Evolutionary conservation across 2,113 vertebrate genomes (phyloP), one percentile per base, ranked within the genome.

Genomic region (Ctenomys sociabilis): DNA sequence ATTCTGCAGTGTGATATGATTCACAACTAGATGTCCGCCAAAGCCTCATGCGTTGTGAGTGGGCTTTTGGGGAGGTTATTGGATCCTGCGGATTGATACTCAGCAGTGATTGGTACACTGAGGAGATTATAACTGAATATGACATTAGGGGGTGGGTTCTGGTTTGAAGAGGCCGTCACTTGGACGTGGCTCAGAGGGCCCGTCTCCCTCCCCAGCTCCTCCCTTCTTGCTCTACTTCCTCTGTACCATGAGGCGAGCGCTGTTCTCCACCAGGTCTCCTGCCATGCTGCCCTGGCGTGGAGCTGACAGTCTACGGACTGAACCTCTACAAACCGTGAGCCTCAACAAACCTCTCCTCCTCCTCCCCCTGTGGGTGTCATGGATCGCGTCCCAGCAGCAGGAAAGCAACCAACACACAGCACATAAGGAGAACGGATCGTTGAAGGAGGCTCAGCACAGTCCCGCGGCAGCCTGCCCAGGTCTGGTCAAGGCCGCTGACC

Each of bases 401-500:
- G 40, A 77, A 75, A 40, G 37, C 12, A 21, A 75, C 24, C 4
- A 13, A 26, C 37, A 5, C 40, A 26, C 73, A 37, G 78, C 5
- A 0, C 7, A 37, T 0, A 19, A 40, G 37, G 43, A 72, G 43
- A 22, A 3, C 10, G 0, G 10, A 24, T 3, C 17, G 63, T 52
- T 57, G 37, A 85, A 88, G n/a, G n/a, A 52, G 63, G 3, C 30
- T 61, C n/a, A 9, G 0, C 6, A 7, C 13, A 7, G 21, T 26
- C 1, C 0, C 12, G 43, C 9, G 0, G 1, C 19, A 12, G 24
- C 22, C 4, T 49, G 3, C 7, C 3, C 16, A 7, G 28, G 30
- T 3, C 8, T 11, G 6, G 2, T 45, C 24, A 21, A 35, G 2
- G 19, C 68, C 1, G 0, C 21, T 3, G 61, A 32, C 77, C 45